Percentiles rank a stretch among this genome's conserved stretches.
phyloP scores from a whole-genome alignment of 2,888 invertebrate genomes.

The Lasioglossum vierecki region DNA sequence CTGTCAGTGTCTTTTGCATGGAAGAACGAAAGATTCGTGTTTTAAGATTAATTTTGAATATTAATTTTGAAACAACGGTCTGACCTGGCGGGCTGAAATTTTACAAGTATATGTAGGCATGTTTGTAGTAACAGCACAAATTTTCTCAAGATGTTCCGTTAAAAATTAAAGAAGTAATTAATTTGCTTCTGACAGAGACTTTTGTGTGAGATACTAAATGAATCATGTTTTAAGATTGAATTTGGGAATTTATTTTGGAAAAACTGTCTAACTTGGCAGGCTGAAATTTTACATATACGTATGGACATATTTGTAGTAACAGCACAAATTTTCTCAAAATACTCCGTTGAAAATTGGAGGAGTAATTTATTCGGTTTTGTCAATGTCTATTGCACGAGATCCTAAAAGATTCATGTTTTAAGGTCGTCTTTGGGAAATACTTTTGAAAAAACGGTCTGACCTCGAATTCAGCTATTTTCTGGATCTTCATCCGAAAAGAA shows the following conservation, averaged over 20 bases:
- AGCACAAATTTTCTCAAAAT: neutral
- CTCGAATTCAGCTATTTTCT: neutral
- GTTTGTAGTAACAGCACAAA: neutral
- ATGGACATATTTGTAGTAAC: neutral
- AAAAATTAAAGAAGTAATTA: neutral
- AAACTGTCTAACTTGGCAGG: neutral
- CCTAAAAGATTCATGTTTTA: neutral
- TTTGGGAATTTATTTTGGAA: neutral
- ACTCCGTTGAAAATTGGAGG: neutral
- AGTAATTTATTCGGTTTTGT: neutral
- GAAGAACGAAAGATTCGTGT: too few species aligned
- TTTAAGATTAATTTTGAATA: neutral
- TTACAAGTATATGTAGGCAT: neutral
- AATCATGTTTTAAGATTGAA: fast-evolving
- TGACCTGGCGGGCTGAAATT: fast-evolving
- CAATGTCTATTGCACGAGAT: too few species aligned
- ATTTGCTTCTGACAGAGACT: neutral
- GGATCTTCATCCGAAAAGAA: neutral
- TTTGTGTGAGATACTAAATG: neutral
- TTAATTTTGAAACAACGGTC: neutral
- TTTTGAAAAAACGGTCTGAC: neutral
- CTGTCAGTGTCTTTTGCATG: neutral
- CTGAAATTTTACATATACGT: fast-evolving
- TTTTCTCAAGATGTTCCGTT: neutral
- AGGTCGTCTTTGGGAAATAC: neutral